phyloP scores from a whole-genome alignment of 92 coral and sea anemone species.

The Zoanthus solanderi region DNA sequence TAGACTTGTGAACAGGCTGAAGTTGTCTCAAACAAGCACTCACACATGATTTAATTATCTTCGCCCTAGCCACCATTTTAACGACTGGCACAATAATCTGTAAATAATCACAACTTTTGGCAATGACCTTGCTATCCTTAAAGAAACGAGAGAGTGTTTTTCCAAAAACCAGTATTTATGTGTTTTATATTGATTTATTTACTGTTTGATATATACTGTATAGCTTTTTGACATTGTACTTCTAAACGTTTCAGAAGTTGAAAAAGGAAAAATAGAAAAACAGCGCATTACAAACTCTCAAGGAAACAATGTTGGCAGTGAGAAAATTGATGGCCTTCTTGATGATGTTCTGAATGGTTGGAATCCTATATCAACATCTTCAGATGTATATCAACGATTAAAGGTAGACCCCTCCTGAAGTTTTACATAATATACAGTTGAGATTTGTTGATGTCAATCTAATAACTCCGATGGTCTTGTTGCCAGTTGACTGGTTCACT shows the following conservation, averaged over 20 bases:
- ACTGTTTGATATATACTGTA: background rate
- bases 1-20: too few species aligned
- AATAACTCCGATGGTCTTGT: too few species aligned
- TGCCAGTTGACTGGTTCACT: too few species aligned
- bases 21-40: too few species aligned
- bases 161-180: background rate
- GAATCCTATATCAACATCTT: conserved; percentile 71
- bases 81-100: too few species aligned
- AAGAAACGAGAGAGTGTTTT: too few species aligned
- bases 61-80: too few species aligned
- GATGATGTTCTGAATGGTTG: conserved; percentile 75
- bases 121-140: too few species aligned
- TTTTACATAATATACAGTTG: too few species aligned
- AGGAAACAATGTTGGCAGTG: background rate
- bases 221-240: background rate
- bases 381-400: conserved; percentile 80
- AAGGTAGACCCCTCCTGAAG: conserved; percentile 51
- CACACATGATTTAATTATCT: too few species aligned
- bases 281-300: background rate
- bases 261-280: conserved; percentile 29
- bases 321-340: conserved; percentile 59
- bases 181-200: background rate
- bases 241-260: background rate
- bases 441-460: too few species aligned
- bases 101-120: too few species aligned